Base-by-base conservation (phyloP, 92 coral and sea anemone genomes). In the Virgularia gustaviana region DNA sequence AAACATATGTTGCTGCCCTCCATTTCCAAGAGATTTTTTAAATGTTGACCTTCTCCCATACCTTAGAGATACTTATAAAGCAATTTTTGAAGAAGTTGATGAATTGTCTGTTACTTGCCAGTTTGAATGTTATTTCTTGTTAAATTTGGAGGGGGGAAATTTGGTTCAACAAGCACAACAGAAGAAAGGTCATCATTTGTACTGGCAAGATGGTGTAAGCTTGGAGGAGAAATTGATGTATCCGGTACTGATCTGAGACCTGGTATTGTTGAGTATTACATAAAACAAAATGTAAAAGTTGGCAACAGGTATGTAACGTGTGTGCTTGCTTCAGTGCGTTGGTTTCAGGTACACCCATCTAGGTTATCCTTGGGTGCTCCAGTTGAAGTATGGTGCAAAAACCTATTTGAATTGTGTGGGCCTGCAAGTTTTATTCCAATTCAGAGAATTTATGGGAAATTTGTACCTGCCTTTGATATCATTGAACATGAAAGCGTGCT, bases 131-230 rank as follows among this genome's bases (percentile, higher is more conserved):
- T 56, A 57, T 70, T 43, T 79, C 19, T 64, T 49, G 5, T 44
- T 37, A 49, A 19, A n/a, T 77, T 52, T 62, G 62, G 72, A 32
- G 72, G 66, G 23, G 86, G 76, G 20, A 23, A 36, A 19, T 56
- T n/a, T 70, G 83, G 83, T 6, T 83, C 79, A 15, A n/a, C 41
- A 13, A 33, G 32, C 20, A 43, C 79, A 49, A 27, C 83, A 64
- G 65, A 63, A 25, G 85, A 81, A 55, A 54, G 81, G 41, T 75
- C 55, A 12, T 57, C 82, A 3, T 76, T 56, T 57, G 49, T 83
- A 11, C 39, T 71, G 19, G 87, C 87, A 35, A 77, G 87, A 78
- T 83, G 87, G 87, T 76, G 86, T 76, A 47, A 51, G 32, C 70
- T 35, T 56, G 71, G 80, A 6, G 85, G 80, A 33, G 34, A 10